Evolutionary conservation across 2,888 invertebrate genomes (phyloP), one percentile per base, ranked within the genome.

Genomic region (Pristionchus exspectatus): DNA sequence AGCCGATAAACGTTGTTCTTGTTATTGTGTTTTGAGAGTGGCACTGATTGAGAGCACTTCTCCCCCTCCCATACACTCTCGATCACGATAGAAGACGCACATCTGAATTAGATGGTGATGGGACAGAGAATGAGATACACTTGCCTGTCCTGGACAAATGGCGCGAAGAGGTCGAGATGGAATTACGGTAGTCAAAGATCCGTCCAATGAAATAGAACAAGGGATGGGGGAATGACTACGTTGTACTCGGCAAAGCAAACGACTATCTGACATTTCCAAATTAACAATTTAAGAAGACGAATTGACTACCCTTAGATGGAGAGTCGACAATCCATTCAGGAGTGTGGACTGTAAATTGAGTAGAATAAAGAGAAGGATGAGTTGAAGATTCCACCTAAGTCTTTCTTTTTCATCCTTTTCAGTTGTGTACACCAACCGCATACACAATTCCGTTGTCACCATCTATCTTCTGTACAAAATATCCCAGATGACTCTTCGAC

Each of bases 401-500:
- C 56, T 44, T 24, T 54, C 44, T 59, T 72, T 69, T 33, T 86
- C 21, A 59, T 85, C 44, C 84, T 72, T 54, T 81, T 59, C 44
- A n/a, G 16, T 83, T 5, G 18, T 50, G 12, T 38, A 50, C 21
- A 77, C 54, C 86, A 63, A 97, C 98, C 95, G 97, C 97, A 95
- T 96, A 96, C 92, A 98, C 97, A 90, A 96, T 96, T 95, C 97
- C 97, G 30, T 96, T 97, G 30, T 95, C 92, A 2, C 96, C 94
- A 95, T 97, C 96, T 95, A 98, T 97, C 89, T 96, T 96, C 50
- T 96, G 97, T 50, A 98, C 96, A 96, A 97, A 98, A 94, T 97
- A 97, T 0, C 97, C 96, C 92, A 94, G 92, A 89, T 96, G 96
- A 90, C 96, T 95, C 90, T 95, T 95, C 10, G 97, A 97, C 38